A percentile compares a stretch with the other conserved stretches of the same genome.
phyloP scores from a whole-genome alignment of 1,140 invertebrate genomes.

The Tetramorium parvispinum region DNA sequence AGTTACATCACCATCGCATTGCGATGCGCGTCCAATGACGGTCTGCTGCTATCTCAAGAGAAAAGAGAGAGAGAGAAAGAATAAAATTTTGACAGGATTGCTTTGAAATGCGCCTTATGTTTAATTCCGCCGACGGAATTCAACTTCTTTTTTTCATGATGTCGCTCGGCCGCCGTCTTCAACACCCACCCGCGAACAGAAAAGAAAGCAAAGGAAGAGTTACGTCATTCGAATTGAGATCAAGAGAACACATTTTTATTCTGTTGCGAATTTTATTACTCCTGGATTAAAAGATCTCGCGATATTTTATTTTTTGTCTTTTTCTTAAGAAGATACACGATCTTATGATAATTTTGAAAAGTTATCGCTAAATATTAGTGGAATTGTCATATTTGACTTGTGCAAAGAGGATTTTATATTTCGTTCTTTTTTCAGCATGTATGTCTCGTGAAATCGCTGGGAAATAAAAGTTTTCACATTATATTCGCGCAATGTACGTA shows the following conservation, averaged over 20 bases:
- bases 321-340: background rate
- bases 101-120: slow-evolving; percentile 14
- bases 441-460: background rate
- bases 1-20: slow-evolving; percentile 48
- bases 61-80: background rate
- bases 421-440: background rate
- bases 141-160: background rate
- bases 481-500: background rate
- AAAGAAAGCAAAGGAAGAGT: slow-evolving; percentile 33
- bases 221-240: background rate
- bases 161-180: background rate
- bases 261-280: slow-evolving; percentile 2
- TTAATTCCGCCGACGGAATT: slow-evolving; percentile 25
- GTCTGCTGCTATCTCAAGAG: background rate
- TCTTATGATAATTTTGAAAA: background rate
- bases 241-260: slow-evolving; percentile 9
- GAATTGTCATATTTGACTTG: background rate
- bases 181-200: background rate
- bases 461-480: background rate
- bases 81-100: background rate
- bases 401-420: background rate
- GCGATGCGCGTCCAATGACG: slow-evolving; percentile 28
- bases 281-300: background rate
- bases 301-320: background rate
- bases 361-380: background rate